Evolutionary conservation across 2,797 vertebrate species (phyloP), one percentile per base, ranked within the genome.

Genomic region (Molothrus aeneus): DNA sequence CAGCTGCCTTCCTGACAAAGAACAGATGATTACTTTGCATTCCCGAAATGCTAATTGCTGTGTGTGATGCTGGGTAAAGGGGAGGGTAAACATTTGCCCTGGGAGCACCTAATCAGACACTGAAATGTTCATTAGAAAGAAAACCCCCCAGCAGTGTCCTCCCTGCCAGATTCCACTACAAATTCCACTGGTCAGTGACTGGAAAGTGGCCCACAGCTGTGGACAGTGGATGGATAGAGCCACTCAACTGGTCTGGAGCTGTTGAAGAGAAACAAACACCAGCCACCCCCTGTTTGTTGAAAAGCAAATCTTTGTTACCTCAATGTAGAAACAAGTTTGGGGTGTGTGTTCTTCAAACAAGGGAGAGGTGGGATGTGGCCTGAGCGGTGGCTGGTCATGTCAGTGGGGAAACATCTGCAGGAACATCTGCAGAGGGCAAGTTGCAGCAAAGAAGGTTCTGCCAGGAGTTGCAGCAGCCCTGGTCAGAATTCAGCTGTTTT

Each of bases 11-110:
- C 66, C 63, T 75, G 80, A 78, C 81, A 74, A 88, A 75, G 83
- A 92, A 12, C 90, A 82, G 89, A 70, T 74, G 63, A 78, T 91
- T 86, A 25, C 43, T 72, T 84, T 64, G 88, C 84, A 77, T 95
- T 95, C 84, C 88, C 91, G 86, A 93, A 80, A 64, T 65, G 25
- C 29, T 61, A 79, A 82, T 74, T 93, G 32, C 74, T 64, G 34
- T 64, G 47, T 85, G 34, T 54, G 88, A 61, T 85, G 17, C 45
- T 72, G 14, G 28, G 69, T 84, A 18, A 78, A 87, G 42, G 74
- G 61, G 25, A 91, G 50, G 53, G 53, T 69, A 42, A 61, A 56
- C 51, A 36, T 90, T 90, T 88, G 40, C 13, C 54, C 57, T 88
- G 50, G 75, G 63, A 92, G 31, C 54, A 90, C 51, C 78, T 84